Conservation (phyloP, 2,797 vertebrate genomes). For the Babyrousa celebensis region DNA sequence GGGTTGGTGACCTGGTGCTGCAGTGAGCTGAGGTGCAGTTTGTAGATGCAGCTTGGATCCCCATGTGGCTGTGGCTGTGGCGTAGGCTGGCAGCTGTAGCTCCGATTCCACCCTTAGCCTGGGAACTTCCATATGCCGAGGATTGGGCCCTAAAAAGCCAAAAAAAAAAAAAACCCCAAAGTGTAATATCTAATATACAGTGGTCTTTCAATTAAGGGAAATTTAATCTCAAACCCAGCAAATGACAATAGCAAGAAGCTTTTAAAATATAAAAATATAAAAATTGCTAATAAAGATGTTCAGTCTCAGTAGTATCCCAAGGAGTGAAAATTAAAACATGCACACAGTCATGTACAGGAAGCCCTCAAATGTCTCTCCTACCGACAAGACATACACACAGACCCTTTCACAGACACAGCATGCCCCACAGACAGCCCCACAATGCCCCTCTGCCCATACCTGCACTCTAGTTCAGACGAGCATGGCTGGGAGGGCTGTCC, state of each 20-base stretch:
- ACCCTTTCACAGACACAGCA: not conserved
- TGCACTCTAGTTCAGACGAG: not conserved
- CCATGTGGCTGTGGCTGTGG: too few relatives aligned
- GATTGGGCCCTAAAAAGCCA: too few relatives aligned
- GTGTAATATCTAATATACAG: not conserved
- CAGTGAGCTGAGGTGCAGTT: too few relatives aligned
- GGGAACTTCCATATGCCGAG: too few relatives aligned
- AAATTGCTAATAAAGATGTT: constrained; percentile 24
- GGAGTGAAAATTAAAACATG: not conserved
- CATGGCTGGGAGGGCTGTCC: not conserved
- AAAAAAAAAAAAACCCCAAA: too few relatives aligned
- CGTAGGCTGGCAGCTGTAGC: too few relatives aligned
- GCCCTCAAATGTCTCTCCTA: not conserved
- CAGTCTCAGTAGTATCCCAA: not conserved
- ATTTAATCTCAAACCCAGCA: constrained; percentile 13
- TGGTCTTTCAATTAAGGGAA: constrained; percentile 21
- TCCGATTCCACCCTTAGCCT: too few relatives aligned
- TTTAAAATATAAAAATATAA: not conserved
- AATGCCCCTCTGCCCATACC: too few relatives aligned
- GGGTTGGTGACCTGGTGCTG: too few relatives aligned
- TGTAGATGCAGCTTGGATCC: too few relatives aligned
- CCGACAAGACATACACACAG: not conserved
- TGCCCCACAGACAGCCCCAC: not conserved
- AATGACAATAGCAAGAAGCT: constrained; percentile 5
- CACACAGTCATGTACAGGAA: not conserved